These are phyloP conservation scores for Spheniscus humboldti DNA, from an alignment of 2,797 vertebrate genomes.

Conservation along the genomic window DNA sequence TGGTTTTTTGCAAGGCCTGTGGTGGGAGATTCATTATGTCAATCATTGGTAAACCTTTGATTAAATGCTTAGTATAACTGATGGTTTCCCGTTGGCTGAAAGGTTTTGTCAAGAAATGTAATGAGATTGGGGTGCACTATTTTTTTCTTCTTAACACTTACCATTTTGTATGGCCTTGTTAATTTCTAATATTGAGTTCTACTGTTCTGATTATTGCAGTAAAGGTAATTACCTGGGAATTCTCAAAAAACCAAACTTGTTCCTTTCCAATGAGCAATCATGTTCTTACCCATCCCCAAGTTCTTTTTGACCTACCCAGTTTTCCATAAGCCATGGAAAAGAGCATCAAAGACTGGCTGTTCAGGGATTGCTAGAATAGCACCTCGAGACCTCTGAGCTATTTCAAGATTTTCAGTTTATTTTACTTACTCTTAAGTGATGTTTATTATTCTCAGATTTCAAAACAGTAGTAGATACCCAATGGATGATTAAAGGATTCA, in stretches of 20 bases:
- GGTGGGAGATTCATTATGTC: too few species aligned
- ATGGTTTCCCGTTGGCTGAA: not conserved
- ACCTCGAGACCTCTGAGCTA: not conserved
- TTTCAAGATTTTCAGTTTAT: not conserved
- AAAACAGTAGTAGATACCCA: not conserved
- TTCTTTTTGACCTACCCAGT: not conserved
- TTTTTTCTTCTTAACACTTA: not conserved
- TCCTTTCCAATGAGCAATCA: not conserved
- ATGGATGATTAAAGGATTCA: rapidly evolving
- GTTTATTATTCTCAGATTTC: not conserved
- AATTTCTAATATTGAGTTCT: not conserved
- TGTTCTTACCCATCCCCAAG: rapidly evolving
- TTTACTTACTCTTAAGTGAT: not conserved
- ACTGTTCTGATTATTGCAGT: not conserved
- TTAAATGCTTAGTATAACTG: not conserved
- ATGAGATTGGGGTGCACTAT: not conserved
- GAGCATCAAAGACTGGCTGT: not conserved
- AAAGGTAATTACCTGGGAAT: not conserved
- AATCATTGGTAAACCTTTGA: not conserved
- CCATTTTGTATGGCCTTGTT: not conserved
- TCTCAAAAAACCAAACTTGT: rapidly evolving
- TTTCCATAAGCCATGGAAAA: not conserved
- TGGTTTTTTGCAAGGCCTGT: too few species aligned
- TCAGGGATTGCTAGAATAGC: not conserved
- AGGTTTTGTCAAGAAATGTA: not conserved